phyloP scores from a whole-genome alignment of 2,113 vertebrate genomes.

The Gallinago paraguaiae region DNA sequence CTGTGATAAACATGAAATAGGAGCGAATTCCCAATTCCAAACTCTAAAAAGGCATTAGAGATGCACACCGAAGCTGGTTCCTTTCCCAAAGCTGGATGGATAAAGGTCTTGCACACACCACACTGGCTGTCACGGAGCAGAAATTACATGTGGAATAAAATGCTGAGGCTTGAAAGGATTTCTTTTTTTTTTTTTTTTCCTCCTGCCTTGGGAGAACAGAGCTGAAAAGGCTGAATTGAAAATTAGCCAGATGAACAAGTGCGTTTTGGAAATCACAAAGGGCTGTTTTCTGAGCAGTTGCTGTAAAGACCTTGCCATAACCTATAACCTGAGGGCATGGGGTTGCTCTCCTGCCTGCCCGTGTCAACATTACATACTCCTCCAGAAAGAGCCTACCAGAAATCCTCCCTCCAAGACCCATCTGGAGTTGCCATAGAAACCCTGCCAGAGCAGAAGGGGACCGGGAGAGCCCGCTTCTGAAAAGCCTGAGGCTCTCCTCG shows the following conservation, averaged over 20 bases:
- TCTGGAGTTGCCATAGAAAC: conserved; percentile 27
- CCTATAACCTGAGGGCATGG: neutral
- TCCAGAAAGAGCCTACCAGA: neutral
- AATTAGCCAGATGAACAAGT: conserved; percentile 33
- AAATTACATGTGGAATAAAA: neutral
- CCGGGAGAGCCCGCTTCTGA: neutral
- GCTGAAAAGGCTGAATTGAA: neutral
- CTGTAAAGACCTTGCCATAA: neutral
- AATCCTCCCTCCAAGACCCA: neutral
- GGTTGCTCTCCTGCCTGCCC: neutral
- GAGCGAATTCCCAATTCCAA: neutral
- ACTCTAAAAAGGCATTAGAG: neutral
- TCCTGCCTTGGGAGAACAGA: neutral
- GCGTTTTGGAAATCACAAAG: conserved; percentile 16
- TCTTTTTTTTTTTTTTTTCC: neutral
- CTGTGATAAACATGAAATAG: neutral
- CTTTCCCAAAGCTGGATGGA: neutral
- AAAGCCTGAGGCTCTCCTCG: neutral
- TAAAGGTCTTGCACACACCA: rapidly evolving
- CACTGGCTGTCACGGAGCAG: neutral
- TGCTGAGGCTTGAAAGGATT: neutral
- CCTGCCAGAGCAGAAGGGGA: neutral
- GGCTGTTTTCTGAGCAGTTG: neutral
- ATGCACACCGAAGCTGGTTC: neutral
- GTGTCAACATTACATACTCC: neutral